A percentile compares a stretch with the other conserved stretches of the same genome.
phyloP scores from a whole-genome alignment of 2,888 invertebrate species.

The Drosophila basisetae region DNA sequence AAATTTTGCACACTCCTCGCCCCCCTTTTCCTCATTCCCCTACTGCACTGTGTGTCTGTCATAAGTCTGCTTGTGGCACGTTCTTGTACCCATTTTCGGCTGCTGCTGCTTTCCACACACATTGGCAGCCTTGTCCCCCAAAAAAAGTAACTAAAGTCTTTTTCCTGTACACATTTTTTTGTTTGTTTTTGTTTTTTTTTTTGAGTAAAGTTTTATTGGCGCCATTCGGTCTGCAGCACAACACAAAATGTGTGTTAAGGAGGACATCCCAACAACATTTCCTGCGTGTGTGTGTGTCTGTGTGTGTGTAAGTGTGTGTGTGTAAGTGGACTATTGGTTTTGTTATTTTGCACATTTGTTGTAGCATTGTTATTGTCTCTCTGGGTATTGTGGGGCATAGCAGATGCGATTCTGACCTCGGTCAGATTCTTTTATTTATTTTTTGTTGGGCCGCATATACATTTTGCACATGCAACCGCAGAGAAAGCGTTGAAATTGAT shows the following conservation, averaged over 20 bases:
- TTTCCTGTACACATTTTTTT: constrained; percentile 26
- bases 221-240: constrained; percentile 74
- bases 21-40: neutral
- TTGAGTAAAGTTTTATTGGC: constrained; percentile 72
- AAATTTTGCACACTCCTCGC: neutral
- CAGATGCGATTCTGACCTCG: constrained; percentile 18
- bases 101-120: neutral
- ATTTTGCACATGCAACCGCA: constrained; percentile 15
- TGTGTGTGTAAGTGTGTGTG: neutral
- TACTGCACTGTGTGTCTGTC: constrained; percentile 4
- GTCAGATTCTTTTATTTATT: constrained; percentile 41
- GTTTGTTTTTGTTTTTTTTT: constrained; percentile 9
- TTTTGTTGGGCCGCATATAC: constrained; percentile 30
- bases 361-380: constrained; percentile 17
- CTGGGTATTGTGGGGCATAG: constrained; percentile 48
- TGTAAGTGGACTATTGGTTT: constrained; percentile 5
- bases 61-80: constrained; percentile 46
- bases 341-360: constrained; percentile 27
- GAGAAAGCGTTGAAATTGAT: constrained; percentile 47
- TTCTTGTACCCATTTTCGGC: constrained; percentile 40
- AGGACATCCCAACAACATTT: constrained; percentile 2
- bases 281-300: neutral
- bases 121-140: neutral
- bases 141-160: constrained; percentile 39
- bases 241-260: constrained; percentile 49